Percentiles rank a stretch among this genome's conserved stretches.
Conservation (phyloP, 37 sponge, comb jelly and placozoan species). For the Dysidea cf. avara region DNA sequence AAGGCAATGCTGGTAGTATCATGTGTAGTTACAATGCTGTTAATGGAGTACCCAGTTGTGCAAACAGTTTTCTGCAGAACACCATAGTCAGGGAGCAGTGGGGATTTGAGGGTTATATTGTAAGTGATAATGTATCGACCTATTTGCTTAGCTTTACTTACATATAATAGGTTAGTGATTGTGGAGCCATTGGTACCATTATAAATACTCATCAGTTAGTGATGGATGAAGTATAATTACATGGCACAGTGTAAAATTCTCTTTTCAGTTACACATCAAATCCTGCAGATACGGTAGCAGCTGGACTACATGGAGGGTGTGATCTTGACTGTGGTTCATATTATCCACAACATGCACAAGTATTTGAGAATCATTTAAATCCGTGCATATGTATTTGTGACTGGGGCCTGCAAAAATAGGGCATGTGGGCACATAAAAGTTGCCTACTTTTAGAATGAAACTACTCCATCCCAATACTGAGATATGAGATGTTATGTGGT, state of each 20-base stretch:
- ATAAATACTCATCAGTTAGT: constrained; percentile 62
- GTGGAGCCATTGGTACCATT: constrained; percentile 75
- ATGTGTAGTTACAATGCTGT: constrained; percentile 88
- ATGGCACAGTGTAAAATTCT: background rate
- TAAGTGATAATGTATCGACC: too few species aligned
- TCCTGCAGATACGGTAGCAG: constrained; percentile 48
- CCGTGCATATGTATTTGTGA: too few species aligned
- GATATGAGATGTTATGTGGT: too few species aligned
- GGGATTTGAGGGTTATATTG: too few species aligned
- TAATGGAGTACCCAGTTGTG: constrained; percentile 80
- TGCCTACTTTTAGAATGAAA: too few species aligned
- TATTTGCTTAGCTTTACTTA: too few species aligned
- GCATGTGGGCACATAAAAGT: too few species aligned
- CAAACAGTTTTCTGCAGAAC: constrained; percentile 68
- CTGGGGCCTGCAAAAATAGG: too few species aligned
- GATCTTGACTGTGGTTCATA: constrained; percentile 79
- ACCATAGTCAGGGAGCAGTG: constrained; percentile 30
- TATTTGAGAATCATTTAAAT: background rate
- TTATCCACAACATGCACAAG: constrained; percentile 53
- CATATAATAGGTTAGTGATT: constrained; percentile 73
- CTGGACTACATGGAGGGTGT: constrained; percentile 67
- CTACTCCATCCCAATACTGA: too few species aligned
- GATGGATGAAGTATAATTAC: too few species aligned
- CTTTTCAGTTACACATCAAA: constrained; percentile 46
- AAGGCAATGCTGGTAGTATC: constrained; percentile 43